These are phyloP conservation scores for Elanus axillaris DNA, from an alignment of 2,113 vertebrate species.

Conservation along the genomic window DNA sequence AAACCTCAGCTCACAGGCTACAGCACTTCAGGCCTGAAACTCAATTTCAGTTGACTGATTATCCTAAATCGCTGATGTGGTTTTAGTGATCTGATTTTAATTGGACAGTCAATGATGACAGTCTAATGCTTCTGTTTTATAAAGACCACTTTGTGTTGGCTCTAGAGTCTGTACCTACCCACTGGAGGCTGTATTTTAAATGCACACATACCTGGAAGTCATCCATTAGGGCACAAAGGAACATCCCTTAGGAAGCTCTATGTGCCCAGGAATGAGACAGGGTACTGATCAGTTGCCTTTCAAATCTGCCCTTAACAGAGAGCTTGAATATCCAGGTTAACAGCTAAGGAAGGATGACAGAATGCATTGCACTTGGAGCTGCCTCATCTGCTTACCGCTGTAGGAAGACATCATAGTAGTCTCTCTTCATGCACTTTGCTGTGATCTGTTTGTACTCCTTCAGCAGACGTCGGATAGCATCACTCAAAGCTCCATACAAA, in stretches of 20 bases:
- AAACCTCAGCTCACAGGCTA: not conserved
- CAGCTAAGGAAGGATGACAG: not conserved
- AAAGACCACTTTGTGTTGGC: not conserved
- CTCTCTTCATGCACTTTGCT: constrained; percentile 84
- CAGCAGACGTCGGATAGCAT: constrained; percentile 85
- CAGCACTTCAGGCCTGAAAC: not conserved
- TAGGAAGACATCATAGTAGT: constrained; percentile 90
- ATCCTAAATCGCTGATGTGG: not conserved
- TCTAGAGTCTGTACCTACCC: not conserved
- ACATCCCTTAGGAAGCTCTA: not conserved
- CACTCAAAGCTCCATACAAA: constrained; percentile 88
- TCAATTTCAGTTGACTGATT: not conserved
- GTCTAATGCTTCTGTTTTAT: not conserved
- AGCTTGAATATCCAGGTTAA: not conserved
- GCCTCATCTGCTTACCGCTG: constrained; percentile 77
- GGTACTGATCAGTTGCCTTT: not conserved
- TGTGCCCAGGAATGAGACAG: not conserved
- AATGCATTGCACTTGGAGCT: not conserved
- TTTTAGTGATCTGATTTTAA: not conserved
- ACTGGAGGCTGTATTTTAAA: not conserved
- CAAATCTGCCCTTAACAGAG: not conserved
- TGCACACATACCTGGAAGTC: not conserved
- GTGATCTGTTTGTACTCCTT: constrained; percentile 94
- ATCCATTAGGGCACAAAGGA: not conserved
- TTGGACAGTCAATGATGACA: not conserved